Base-by-base conservation (phyloP, 2,797 vertebrate genomes). In the Galago senegalensis region DNA sequence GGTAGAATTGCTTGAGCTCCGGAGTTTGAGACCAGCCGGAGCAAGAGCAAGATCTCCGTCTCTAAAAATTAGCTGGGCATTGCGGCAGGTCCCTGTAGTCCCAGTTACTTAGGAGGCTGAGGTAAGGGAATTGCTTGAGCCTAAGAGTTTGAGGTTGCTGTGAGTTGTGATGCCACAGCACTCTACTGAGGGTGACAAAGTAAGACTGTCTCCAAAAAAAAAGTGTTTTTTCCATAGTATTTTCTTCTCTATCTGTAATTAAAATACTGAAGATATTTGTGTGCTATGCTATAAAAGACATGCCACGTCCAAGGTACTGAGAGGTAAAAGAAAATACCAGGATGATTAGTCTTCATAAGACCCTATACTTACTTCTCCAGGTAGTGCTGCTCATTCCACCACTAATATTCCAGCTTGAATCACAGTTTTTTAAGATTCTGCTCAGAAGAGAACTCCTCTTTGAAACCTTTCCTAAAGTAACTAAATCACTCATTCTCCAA, bases 401-500 rank as follows among this genome's bases (percentile, higher is more conserved):
- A 83, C 21, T 29, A 37, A 60, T 53, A 92, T 5, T 46, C 16
- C 31, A 56, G 76, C 61, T 37, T 56, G 23, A 17, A 60, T 12
- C 16, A 85, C 18, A 72, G 75, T 43, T 23, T 56, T 85, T 63
- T 40, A 49, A 87, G 29, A 73, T 80, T 91, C 31, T 91, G 25
- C 76, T 89, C 20, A 84, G 46, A 87, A 94, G 11, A 63, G 11
- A 43, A 56, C 34, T 89, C 18, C 40, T 79, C 27, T 75, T 60
- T 83, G 34, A 94, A 89, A 94, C 60, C n/a, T 56, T 72, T 70
- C 56, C 70, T 75, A 79, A 86, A 21, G 37, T 9, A 75, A 87
- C 46, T 69, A 86, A 77, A 70, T 75, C 40, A n/a, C 53, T 70
- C 40, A 37, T 60, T 76, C 72, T 93, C 77, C 61, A 34, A 77